Percentiles rank a stretch among this genome's conserved stretches.
phyloP scores from a whole-genome alignment of 2,113 vertebrate species.

The Lates calcarifer region DNA sequence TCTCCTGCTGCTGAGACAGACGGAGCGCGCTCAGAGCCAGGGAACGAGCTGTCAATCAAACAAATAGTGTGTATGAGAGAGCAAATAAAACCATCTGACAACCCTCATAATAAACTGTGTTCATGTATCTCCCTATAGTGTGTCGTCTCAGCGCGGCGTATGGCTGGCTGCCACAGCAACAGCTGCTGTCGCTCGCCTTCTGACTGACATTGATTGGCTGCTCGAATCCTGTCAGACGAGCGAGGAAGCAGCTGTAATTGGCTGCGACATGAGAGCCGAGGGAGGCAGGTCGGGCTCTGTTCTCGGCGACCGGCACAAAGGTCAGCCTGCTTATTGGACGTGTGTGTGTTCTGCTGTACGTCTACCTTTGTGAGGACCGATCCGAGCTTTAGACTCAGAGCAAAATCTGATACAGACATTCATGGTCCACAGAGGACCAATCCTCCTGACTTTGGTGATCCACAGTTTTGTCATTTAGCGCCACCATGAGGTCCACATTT shows the following conservation, averaged over 20 bases:
- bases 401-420: too few relatives aligned
- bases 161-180: conserved; percentile 54
- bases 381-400: too few relatives aligned
- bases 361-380: conserved; percentile 9
- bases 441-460: too few relatives aligned
- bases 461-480: too few relatives aligned
- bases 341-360: background rate
- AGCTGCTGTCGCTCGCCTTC: conserved; percentile 10
- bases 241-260: conserved; percentile 54
- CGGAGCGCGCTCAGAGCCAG: conserved; percentile 12
- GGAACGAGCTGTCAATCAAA: conserved; percentile 43
- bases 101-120: background rate
- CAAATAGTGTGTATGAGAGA: conserved; percentile 10
- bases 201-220: conserved; percentile 56
- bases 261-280: conserved; percentile 18
- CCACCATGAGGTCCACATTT: too few relatives aligned
- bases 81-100: conserved; percentile 32
- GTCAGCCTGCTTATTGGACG: conserved; percentile 20
- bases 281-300: background rate
- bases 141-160: background rate
- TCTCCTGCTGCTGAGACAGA: conserved; percentile 34
- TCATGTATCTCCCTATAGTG: too few relatives aligned
- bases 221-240: conserved; percentile 5
- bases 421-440: too few relatives aligned
- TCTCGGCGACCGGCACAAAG: conserved; percentile 32